Evolutionary conservation across 2,113 vertebrate genomes (phyloP).

Genomic region (Ranitomeya variabilis): DNA sequence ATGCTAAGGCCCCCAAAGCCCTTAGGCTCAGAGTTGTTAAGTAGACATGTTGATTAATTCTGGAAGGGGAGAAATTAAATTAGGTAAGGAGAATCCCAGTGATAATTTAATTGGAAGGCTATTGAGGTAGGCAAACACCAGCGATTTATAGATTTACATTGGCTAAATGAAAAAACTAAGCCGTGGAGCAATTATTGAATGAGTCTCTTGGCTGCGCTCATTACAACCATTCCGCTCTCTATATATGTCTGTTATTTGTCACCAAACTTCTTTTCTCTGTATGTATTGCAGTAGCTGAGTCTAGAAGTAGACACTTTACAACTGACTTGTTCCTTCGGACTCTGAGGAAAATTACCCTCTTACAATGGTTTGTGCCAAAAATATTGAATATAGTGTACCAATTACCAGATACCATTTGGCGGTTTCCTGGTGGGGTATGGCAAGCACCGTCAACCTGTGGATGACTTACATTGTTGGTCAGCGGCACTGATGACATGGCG

Average conservation of each 20-base stretch:
- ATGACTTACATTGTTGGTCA: too few species aligned
- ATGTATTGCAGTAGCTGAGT: neutral
- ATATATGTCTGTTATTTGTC: constrained; percentile 8
- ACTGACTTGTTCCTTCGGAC: neutral
- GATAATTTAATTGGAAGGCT: constrained; percentile 50
- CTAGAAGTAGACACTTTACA: neutral
- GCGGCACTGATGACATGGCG: too few species aligned
- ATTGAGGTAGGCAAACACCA: constrained; percentile 40
- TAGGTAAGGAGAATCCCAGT: constrained; percentile 40
- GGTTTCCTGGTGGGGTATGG: neutral
- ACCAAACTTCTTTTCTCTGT: neutral
- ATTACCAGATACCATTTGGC: neutral
- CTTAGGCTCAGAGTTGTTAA: constrained; percentile 34
- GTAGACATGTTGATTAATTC: constrained; percentile 42
- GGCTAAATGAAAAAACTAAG: constrained; percentile 18
- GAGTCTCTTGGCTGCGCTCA: constrained; percentile 41
- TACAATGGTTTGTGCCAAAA: neutral
- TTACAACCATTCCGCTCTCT: constrained; percentile 2
- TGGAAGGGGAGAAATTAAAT: constrained; percentile 47
- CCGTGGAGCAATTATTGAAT: constrained; percentile 32
- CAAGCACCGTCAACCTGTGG: neutral
- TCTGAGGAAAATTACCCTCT: neutral
- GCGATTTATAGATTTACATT: constrained; percentile 49
- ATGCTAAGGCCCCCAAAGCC: constrained; percentile 17
- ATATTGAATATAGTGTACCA: neutral